These are phyloP conservation scores for Tridacna gigas DNA, from an alignment of 2,888 invertebrate genomes.

Conservation along the genomic window DNA sequence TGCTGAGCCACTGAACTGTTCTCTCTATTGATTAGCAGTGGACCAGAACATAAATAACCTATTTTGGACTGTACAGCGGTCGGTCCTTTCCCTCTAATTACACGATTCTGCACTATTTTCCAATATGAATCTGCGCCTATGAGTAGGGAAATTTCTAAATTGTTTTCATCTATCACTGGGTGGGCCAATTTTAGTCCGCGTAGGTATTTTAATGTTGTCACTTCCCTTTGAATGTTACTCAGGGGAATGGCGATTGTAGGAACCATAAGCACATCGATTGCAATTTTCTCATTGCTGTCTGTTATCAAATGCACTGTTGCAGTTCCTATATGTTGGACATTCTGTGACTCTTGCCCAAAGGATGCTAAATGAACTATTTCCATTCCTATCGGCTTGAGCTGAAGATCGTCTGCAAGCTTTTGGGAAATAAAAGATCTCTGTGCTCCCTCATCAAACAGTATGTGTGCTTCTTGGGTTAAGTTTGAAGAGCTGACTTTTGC, in stretches of 20 bases:
- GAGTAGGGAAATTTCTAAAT: conserved; percentile 40
- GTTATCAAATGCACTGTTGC: conserved; percentile 35
- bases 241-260: conserved; percentile 54
- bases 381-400: neutral
- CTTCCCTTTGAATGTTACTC: neutral
- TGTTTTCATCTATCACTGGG: conserved; percentile 21
- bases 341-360: neutral
- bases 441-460: conserved; percentile 56
- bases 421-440: conserved; percentile 47
- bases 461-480: conserved; percentile 33
- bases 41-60: conserved; percentile 52
- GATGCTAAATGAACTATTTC: neutral
- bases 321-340: conserved; percentile 13
- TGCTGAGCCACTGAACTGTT: neutral
- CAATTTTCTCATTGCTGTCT: conserved; percentile 30
- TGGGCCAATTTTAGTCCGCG: conserved; percentile 50
- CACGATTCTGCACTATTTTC: conserved; percentile 47
- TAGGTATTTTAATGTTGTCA: conserved; percentile 28
- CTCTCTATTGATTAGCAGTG: conserved; percentile 8
- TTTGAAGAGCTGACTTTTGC: too few species aligned
- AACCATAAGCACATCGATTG: conserved; percentile 52
- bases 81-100: conserved; percentile 54
- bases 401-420: conserved; percentile 30
- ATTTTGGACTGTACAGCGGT: conserved; percentile 57
- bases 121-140: conserved; percentile 62